Evolutionary conservation across 2,797 vertebrate genomes (phyloP).

Genomic region (Hirundo rustica): DNA sequence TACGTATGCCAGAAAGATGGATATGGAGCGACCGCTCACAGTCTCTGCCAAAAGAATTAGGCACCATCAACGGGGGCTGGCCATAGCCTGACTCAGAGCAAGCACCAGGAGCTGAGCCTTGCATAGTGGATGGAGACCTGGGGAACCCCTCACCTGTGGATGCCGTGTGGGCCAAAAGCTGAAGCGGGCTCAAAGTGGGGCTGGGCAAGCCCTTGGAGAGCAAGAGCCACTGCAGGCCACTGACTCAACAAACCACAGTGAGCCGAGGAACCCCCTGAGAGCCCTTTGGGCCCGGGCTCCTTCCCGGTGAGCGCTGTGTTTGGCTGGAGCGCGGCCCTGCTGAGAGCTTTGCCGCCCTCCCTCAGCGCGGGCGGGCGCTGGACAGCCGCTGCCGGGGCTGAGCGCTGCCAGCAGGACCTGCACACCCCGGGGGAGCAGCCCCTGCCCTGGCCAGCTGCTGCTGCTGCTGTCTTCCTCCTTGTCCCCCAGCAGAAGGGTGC

Average conservation of each 20-base stretch:
- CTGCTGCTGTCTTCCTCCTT: not conserved
- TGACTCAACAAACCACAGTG: not conserved
- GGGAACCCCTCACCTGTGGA: rapidly evolving
- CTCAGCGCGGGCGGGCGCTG: rapidly evolving
- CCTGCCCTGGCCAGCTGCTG: not conserved
- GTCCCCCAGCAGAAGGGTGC: not conserved
- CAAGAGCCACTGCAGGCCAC: not conserved
- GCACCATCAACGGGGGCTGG: not conserved
- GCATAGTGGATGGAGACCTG: not conserved
- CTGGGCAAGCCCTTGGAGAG: not conserved
- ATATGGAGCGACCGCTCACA: not conserved
- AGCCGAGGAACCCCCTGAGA: not conserved
- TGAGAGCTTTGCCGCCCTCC: not conserved
- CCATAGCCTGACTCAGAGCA: not conserved
- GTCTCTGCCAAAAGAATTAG: not conserved
- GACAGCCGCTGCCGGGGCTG: not conserved
- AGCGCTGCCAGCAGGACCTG: not conserved
- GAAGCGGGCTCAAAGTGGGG: not conserved
- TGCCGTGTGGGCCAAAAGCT: not conserved
- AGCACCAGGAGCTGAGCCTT: not conserved
- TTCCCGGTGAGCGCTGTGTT: not conserved
- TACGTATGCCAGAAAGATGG: not conserved
- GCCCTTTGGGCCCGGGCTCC: not conserved
- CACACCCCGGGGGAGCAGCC: rapidly evolving
- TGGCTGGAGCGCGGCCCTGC: not conserved